phyloP scores from a whole-genome alignment of 1,140 invertebrate species.

The Drosophila pseudoananassae region DNA sequence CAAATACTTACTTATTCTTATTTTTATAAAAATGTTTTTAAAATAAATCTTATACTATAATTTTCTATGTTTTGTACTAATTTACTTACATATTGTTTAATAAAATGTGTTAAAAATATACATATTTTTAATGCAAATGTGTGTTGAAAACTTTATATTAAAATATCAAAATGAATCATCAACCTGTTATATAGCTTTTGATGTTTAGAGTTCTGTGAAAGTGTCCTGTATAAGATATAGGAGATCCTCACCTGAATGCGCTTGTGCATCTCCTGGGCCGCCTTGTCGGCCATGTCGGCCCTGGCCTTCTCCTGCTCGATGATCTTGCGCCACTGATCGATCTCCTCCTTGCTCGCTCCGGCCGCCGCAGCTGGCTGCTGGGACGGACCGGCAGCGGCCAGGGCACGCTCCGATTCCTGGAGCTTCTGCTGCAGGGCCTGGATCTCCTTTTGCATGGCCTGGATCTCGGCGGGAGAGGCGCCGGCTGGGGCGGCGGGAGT shows the following conservation, averaged over 20 bases:
- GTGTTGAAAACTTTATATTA: constrained; percentile 1
- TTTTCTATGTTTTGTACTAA: background rate
- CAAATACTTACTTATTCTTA: background rate
- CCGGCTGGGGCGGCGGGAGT: constrained; percentile 12
- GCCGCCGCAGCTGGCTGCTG: constrained; percentile 71
- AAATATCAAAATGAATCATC: constrained; percentile 6
- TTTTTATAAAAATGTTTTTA: background rate
- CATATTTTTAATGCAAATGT: background rate
- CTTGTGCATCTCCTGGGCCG: constrained; percentile 89
- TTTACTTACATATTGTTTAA: constrained; percentile 28
- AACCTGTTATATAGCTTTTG: constrained; percentile 20
- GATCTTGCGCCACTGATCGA: constrained; percentile 91
- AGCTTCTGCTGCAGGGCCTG: constrained; percentile 86
- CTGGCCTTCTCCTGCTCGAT: constrained; percentile 90
- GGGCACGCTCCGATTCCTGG: constrained; percentile 85
- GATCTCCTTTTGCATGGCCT: constrained; percentile 85
- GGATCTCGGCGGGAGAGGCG: constrained; percentile 84
- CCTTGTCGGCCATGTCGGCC: constrained; percentile 89
- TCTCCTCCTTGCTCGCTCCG: constrained; percentile 86
- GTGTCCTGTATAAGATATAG: background rate
- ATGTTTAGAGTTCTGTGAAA: background rate
- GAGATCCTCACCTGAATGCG: constrained; percentile 87
- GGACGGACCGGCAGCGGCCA: constrained; percentile 84
- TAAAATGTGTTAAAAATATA: constrained; percentile 25
- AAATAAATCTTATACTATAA: background rate